Percentiles rank a stretch among this genome's conserved stretches.
Conservation (phyloP, 2,888 invertebrate species). For the Drosophila diplacantha region DNA sequence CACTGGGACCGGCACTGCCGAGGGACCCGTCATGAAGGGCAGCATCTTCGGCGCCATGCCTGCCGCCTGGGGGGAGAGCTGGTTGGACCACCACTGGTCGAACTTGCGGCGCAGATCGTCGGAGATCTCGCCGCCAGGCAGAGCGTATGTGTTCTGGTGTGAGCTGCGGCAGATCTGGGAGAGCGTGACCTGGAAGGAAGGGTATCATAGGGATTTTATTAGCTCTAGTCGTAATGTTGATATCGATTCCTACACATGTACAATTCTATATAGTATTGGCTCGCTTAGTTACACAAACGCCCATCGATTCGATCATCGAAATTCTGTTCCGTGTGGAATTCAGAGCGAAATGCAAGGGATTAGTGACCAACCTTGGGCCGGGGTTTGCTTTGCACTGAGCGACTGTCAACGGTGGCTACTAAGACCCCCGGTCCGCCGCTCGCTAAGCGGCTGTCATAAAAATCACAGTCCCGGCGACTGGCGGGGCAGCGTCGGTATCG, state of each 20-base stretch:
- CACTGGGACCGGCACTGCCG: conserved; percentile 67
- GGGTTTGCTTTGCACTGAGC: conserved; percentile 26
- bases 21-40: conserved; percentile 77
- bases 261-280: neutral
- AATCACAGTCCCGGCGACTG: conserved; percentile 58
- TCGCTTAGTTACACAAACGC: neutral
- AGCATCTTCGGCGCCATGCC: conserved; percentile 79
- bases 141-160: conserved; percentile 82
- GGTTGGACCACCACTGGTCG: conserved; percentile 93
- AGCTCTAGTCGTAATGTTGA: neutral
- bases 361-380: conserved; percentile 35
- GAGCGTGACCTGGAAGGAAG: conserved; percentile 83
- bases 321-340: conserved; percentile 26
- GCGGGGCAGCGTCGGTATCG: neutral
- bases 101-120: conserved; percentile 93
- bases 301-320: conserved; percentile 16
- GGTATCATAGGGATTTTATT: neutral
- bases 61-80: conserved; percentile 82
- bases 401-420: conserved; percentile 44
- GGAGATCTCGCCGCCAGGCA: conserved; percentile 83
- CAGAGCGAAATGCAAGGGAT: conserved; percentile 34
- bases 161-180: conserved; percentile 90
- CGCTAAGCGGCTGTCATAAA: conserved; percentile 66
- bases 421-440: conserved; percentile 42
- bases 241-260: neutral